Evolutionary conservation across 37 sponge, comb jelly and placozoan species (phyloP).

Genomic region (Oscarella lobularis): DNA sequence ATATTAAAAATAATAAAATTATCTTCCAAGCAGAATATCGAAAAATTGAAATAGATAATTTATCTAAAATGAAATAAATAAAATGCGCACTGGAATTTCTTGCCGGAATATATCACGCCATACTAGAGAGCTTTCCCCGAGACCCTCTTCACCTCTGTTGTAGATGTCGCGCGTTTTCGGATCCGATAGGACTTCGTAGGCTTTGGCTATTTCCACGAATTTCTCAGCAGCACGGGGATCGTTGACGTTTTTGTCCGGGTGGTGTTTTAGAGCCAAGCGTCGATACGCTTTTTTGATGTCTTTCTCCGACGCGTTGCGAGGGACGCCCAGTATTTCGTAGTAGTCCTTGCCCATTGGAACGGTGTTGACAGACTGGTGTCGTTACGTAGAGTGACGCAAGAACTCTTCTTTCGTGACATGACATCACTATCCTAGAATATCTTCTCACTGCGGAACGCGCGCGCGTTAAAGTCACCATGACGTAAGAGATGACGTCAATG

Average conservation of each 20-base stretch:
- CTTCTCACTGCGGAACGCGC: too few species aligned
- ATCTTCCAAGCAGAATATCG: too few species aligned
- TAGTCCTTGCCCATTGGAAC: conserved; percentile 92
- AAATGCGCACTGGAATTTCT: too few species aligned
- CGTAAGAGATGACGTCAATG: too few species aligned
- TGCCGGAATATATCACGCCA: conserved; percentile 9
- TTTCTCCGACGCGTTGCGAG: conserved; percentile 46
- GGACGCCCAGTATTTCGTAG: conserved; percentile 77
- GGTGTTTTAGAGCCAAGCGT: conserved; percentile 85
- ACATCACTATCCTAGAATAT: too few species aligned
- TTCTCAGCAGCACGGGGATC: conserved; percentile 84
- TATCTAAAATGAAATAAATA: too few species aligned
- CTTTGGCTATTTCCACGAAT: conserved; percentile 94
- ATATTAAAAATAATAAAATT: too few species aligned
- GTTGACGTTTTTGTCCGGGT: conserved; percentile 91
- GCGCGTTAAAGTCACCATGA: too few species aligned
- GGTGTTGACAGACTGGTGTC: neutral
- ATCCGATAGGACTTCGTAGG: conserved; percentile 88
- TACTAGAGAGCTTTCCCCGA: conserved; percentile 40
- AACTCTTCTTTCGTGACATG: too few species aligned
- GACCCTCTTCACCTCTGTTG: conserved; percentile 86
- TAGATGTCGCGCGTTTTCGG: conserved; percentile 43
- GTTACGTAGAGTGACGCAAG: too few species aligned
- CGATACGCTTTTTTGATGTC: conserved; percentile 93
- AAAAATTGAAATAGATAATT: too few species aligned